Percentiles rank a stretch among this genome's conserved stretches.
Conservation (phyloP, 2,797 vertebrate species). For the Sebastolobus alascanus region DNA sequence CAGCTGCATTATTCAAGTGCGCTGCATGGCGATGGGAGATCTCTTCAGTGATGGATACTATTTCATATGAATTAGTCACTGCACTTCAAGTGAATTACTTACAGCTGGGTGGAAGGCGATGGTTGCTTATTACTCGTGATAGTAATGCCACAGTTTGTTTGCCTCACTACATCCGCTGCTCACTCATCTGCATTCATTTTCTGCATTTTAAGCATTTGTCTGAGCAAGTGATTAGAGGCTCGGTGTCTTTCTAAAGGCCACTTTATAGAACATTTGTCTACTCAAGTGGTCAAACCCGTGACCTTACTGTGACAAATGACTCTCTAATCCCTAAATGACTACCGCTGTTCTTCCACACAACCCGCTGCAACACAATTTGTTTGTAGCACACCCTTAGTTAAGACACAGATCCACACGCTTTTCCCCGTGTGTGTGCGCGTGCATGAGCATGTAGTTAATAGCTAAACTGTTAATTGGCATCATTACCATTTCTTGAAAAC, state of each 20-base stretch:
- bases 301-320: conserved; percentile 56
- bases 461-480: conserved; percentile 49
- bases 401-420: not conserved
- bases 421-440: not conserved
- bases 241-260: conserved; percentile 14
- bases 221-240: conserved; percentile 43
- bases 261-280: conserved; percentile 43
- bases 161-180: conserved; percentile 16
- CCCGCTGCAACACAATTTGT: conserved; percentile 27
- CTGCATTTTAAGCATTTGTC: conserved; percentile 44
- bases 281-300: conserved; percentile 43
- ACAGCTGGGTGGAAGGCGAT: conserved; percentile 51
- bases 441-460: conserved; percentile 36
- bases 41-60: conserved; percentile 50
- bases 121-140: conserved; percentile 60
- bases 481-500: conserved; percentile 47
- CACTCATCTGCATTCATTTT: conserved; percentile 47
- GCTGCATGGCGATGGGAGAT: conserved; percentile 41
- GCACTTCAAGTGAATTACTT: conserved; percentile 66
- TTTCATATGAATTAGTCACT: conserved; percentile 64
- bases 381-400: conserved; percentile 14
- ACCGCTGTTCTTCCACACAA: not conserved
- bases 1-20: conserved; percentile 53
- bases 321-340: conserved; percentile 30
- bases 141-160: conserved; percentile 56